These are phyloP conservation scores for honey bee (Apis mellifera) DNA, from an alignment of 1,140 invertebrate genomes.

Conservation along the genomic window Amel_HAv3.1 CM009931.2:7958001-7958500, in stretches of 20 bases:
- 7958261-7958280: not conserved
- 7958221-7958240: not conserved
- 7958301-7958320: no score
- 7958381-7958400: not conserved
- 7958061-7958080: slow-evolving; percentile 58
- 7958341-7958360: not conserved
- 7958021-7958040: slow-evolving; percentile 72
- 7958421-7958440: not conserved
- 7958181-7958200: not conserved
- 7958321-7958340: not conserved
- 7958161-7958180: not conserved
- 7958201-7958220: not conserved
- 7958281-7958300: not conserved
- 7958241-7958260: not conserved
- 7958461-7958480: not conserved
- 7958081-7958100: slow-evolving; percentile 35
- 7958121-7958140: slow-evolving; percentile 22
- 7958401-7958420: not conserved
- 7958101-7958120: not conserved
- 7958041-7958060: slow-evolving; percentile 71
- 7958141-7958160: slow-evolving; percentile 24
- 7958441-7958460: not conserved
- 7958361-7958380: not conserved
- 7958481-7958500: not conserved
- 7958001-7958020: slow-evolving; percentile 69